Evolutionary conservation across 2,888 invertebrate genomes (phyloP).

Genomic region (Acheta domesticus): DNA sequence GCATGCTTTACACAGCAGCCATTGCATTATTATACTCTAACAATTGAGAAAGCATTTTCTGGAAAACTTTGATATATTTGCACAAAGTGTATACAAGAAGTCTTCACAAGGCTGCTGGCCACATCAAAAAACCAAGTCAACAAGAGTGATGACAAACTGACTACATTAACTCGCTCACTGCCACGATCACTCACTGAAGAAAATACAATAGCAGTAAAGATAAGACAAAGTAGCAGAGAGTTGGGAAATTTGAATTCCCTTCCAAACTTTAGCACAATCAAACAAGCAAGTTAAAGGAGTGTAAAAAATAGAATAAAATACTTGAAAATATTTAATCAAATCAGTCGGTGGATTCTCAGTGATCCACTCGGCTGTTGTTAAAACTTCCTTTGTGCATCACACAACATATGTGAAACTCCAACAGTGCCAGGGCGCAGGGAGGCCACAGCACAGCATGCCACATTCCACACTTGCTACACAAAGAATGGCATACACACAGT

Average conservation of each 20-base stretch:
- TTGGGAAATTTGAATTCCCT: background rate
- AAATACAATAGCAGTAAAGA: background rate
- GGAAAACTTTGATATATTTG: too few relatives aligned
- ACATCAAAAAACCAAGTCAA: background rate
- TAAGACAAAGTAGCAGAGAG: background rate
- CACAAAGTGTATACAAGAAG: too few relatives aligned
- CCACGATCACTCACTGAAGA: background rate
- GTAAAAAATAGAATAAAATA: background rate
- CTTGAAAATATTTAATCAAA: conserved; percentile 3
- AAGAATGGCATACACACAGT: background rate
- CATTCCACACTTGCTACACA: conserved; percentile 10
- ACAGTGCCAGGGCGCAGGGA: too few relatives aligned
- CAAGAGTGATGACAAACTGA: background rate
- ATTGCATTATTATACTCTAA: too few relatives aligned
- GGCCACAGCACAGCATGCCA: background rate
- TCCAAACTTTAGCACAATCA: conserved; percentile 25
- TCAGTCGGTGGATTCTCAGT: background rate
- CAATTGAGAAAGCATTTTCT: too few relatives aligned
- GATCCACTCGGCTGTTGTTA: too few relatives aligned
- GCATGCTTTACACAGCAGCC: too few relatives aligned
- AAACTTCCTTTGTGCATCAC: too few relatives aligned
- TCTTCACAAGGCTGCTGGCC: background rate
- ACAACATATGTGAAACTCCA: too few relatives aligned
- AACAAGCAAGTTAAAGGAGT: conserved; percentile 27
- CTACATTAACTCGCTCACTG: background rate